phyloP scores from a whole-genome alignment of 2,113 vertebrate genomes.

The Numenius arquata region DNA sequence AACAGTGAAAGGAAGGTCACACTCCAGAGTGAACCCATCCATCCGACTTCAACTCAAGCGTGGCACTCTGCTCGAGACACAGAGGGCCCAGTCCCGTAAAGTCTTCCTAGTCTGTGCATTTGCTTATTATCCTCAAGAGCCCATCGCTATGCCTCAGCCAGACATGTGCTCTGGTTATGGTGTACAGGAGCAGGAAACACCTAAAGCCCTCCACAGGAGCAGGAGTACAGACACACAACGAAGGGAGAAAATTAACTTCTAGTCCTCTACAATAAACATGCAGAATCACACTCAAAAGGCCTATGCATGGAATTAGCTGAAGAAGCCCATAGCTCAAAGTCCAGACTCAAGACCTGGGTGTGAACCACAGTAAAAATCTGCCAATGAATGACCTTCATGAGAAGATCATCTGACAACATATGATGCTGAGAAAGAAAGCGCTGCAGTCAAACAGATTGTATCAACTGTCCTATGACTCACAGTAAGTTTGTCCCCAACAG shows the following conservation, averaged over 20 bases:
- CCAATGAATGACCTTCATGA: accelerated
- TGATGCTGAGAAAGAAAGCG: not conserved
- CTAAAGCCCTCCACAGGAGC: not conserved
- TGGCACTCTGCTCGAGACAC: not conserved
- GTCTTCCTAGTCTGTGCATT: not conserved
- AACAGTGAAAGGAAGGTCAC: not conserved
- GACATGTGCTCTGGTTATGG: not conserved
- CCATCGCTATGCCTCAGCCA: not conserved
- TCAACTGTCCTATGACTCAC: not conserved
- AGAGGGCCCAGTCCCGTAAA: not conserved
- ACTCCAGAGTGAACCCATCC: not conserved
- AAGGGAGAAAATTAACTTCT: not conserved
- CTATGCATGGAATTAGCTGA: not conserved
- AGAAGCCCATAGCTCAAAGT: not conserved
- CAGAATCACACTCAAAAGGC: not conserved
- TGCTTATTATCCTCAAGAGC: not conserved
- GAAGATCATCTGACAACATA: not conserved
- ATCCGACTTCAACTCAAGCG: not conserved
- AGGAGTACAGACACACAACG: not conserved
- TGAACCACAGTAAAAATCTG: not conserved
- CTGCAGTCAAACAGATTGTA: not conserved
- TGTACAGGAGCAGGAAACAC: not conserved
- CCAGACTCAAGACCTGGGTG: not conserved
- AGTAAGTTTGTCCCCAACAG: not conserved
- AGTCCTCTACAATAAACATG: not conserved